Percentiles rank a stretch among this genome's conserved stretches.
phyloP scores from a whole-genome alignment of 2,113 vertebrate genomes.

The Leptodactylus fuscus region DNA sequence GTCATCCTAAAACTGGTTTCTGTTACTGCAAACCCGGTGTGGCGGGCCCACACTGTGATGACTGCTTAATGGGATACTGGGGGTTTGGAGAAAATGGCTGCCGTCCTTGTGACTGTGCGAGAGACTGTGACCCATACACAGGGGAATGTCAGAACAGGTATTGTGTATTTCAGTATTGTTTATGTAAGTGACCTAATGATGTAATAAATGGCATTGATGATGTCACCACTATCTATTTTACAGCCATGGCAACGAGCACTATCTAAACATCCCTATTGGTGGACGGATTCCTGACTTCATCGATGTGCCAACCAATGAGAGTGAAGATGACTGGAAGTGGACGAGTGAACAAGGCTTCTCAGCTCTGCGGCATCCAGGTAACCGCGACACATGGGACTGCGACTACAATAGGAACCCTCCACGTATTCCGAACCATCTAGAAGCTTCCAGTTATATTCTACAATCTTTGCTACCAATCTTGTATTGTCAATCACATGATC shows the following conservation, averaged over 20 bases:
- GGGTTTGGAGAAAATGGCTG: slow-evolving; percentile 83
- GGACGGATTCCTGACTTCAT: slow-evolving; percentile 79
- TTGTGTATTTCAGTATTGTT: neutral
- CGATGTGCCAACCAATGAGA: slow-evolving; percentile 71
- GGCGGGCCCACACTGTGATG: slow-evolving; percentile 76
- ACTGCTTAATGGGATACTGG: slow-evolving; percentile 85
- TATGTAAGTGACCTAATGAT: too few species aligned
- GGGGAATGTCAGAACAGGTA: slow-evolving; percentile 81
- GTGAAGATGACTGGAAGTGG: slow-evolving; percentile 77
- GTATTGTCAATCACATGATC: too few species aligned
- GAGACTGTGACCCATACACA: slow-evolving; percentile 78
- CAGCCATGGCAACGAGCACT: slow-evolving; percentile 73
- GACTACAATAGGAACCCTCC: too few species aligned
- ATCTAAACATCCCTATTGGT: slow-evolving; percentile 80
- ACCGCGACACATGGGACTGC: too few species aligned
- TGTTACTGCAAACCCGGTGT: slow-evolving; percentile 86
- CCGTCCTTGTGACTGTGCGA: slow-evolving; percentile 78
- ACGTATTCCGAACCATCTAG: too few species aligned
- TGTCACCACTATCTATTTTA: neutral
- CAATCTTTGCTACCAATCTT: too few species aligned
- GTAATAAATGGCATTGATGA: neutral
- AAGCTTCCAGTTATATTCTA: too few species aligned
- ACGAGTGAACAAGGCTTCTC: slow-evolving; percentile 82
- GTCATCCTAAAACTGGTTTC: slow-evolving; percentile 85
- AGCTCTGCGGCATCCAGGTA: slow-evolving; percentile 84